Percentiles rank a stretch among this genome's conserved stretches.
These are phyloP conservation scores for Oryzias sinensis DNA, from an alignment of 2,797 vertebrate genomes.

Conservation along the genomic window DNA sequence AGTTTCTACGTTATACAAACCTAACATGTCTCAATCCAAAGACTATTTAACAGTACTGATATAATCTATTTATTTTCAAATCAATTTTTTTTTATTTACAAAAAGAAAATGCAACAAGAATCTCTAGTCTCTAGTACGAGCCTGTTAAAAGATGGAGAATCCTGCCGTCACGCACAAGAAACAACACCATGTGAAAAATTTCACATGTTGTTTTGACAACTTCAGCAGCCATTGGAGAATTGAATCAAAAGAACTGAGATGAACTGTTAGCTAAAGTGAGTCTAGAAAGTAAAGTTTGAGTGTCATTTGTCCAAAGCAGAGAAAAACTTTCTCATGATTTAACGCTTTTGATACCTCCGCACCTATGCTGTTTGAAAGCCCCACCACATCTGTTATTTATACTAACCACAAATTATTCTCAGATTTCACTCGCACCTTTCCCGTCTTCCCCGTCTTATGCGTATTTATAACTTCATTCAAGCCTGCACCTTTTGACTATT, in stretches of 20 bases:
- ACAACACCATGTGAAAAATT: background rate
- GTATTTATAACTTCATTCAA: slow-evolving; percentile 48
- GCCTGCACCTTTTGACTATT: slow-evolving; percentile 45
- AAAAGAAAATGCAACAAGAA: no score
- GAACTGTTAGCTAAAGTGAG: background rate
- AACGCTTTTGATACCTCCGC: slow-evolving; percentile 5
- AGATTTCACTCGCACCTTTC: slow-evolving; percentile 16
- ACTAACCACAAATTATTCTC: slow-evolving; percentile 13
- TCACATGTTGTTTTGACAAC: slow-evolving; percentile 9
- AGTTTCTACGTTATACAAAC: no score
- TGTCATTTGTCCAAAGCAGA: background rate
- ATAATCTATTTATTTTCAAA: no score
- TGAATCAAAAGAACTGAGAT: background rate
- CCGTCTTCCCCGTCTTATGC: slow-evolving; percentile 20
- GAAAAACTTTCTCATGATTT: slow-evolving; percentile 6
- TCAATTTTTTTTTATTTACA: no score
- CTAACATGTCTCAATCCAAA: no score
- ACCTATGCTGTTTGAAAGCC: background rate
- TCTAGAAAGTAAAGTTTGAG: background rate
- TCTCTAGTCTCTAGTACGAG: no score
- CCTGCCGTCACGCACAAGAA: background rate
- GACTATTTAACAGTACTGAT: no score
- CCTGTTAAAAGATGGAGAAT: no score
- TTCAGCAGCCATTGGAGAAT: background rate
- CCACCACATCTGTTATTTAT: slow-evolving; percentile 3